Evolutionary conservation across 1,140 invertebrate species (phyloP), one percentile per base, ranked within the genome.

Genomic region (Drosophila subobscura): DNA sequence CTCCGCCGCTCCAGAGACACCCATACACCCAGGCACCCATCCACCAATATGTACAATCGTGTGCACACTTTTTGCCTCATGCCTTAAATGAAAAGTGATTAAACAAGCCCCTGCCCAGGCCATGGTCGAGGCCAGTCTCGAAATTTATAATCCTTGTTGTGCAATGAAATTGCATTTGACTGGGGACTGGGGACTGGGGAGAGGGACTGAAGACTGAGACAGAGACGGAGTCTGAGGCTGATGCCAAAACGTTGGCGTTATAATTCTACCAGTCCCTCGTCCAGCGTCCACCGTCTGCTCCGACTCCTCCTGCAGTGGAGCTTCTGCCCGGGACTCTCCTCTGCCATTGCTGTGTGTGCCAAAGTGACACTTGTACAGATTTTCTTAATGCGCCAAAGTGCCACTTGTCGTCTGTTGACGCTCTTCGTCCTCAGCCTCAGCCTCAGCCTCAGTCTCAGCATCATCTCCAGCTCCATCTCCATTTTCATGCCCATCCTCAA

Each of bases 341-440:
- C 8, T 16, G 5, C 55, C 22, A 5, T 4, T 2, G 37, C 58
- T 74, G 65, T 79, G 77, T 70, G 68, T 88, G 83, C 83, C 83
- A 88, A 88, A 88, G 79, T 88, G 83, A 88, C 83, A 88, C 83
- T 88, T 88, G 83, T 88, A 88, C 83, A 88, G 83, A 88, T 88
- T 88, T 88, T 88, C 83, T 88, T 88, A 88, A 88, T 88, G 83
- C 83, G 83, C 83, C 66, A 88, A 88, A 88, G 83, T 88, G 83
- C 83, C 83, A 88, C 83, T 88, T 88, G 83, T 88, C 83, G 83
- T 88, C 83, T 88, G 83, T 83, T 86, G 75, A 81, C 45, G 78
- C 83, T 67, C 60, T 51, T 76, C 78, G 45, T 77, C 53, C 66
- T 66, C 55, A 29, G 10, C 20, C 7, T 23, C 37, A 5, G 23